Evolutionary conservation across 2,888 invertebrate genomes (phyloP), one percentile per base, ranked within the genome.

Genomic region (Volucella inanis): DNA sequence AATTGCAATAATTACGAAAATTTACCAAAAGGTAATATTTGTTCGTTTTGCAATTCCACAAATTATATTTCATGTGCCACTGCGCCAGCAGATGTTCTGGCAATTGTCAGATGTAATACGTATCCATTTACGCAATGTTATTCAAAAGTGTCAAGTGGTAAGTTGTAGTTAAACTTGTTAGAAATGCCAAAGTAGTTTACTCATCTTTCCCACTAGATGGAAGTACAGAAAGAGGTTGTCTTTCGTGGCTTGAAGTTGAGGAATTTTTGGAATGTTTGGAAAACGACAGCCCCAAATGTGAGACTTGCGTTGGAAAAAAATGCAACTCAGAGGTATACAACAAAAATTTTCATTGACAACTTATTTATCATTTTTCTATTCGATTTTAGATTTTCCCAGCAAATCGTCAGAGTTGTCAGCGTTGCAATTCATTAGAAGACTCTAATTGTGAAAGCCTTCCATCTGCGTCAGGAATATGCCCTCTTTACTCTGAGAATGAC

Each of bases 121-220:
- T 10, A 68, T 39, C 88, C 89, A 3, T 75, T 87, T 47, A 89
- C 88, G 2, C 83, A 88, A 3, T 89, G 89, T 52, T 89, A 70
- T 67, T 79, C 79, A 1, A 84, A 84, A 31, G 74, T 89, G 0
- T 39, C 57, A 3, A 68, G 71, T 54, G 89, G 89, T 89, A 86
- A 87, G 79, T 47, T 15, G 2, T n/a, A 0, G 9, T 38, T 12
- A 2, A 6, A 1, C 8, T 41, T 38, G 52, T 8, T 9, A 18
- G n/a, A 49, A 61, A 8, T 45, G 38, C 14, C 11, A 18, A 31
- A 9, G 22, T 0, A 31, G 31, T 8, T 50, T 31, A 0, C 6
- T 31, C 31, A 6, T 18, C 9, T 55, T 15, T 10, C 18, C 10
- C 52, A 39, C 10, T 22, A 88, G 89, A 85, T 87, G 89, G 89